A percentile compares a stretch with the other conserved stretches of the same genome.
phyloP scores from a whole-genome alignment of 2,113 vertebrate species.

The Calonectris borealis region DNA sequence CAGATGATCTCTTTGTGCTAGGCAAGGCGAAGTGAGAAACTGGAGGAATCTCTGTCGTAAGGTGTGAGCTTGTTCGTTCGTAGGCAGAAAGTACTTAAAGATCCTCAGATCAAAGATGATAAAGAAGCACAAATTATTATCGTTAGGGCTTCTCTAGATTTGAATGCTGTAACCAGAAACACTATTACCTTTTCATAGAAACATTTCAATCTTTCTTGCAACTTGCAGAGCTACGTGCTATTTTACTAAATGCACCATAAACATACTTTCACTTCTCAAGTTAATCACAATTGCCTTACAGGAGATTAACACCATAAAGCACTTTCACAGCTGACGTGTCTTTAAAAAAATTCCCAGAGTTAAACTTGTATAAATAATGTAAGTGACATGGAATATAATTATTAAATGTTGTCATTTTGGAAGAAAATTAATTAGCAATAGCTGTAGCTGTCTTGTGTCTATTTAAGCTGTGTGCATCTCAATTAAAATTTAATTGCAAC shows the following conservation, averaged over 20 bases:
- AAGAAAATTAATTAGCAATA: conserved; percentile 81
- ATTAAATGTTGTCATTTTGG: conserved; percentile 78
- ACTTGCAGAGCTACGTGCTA: background rate
- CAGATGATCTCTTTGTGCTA: background rate
- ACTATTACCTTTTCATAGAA: background rate
- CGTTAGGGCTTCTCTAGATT: background rate
- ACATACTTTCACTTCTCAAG: background rate
- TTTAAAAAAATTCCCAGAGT: conserved; percentile 52
- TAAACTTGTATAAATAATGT: conserved; percentile 61
- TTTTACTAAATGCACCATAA: background rate
- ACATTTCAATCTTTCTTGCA: background rate
- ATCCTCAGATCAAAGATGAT: background rate
- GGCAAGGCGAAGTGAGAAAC: background rate
- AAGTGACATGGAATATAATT: conserved; percentile 66
- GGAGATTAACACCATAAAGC: conserved; percentile 47
- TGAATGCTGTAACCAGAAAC: background rate
- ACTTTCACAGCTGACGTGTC: conserved; percentile 25
- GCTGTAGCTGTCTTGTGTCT: conserved; percentile 76
- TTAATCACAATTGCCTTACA: conserved; percentile 33
- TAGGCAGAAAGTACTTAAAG: background rate
- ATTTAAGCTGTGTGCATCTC: conserved; percentile 76
- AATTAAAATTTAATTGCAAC: conserved; percentile 81
- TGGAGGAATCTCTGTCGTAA: background rate
- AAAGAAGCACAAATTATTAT: background rate
- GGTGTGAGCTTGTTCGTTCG: rapidly evolving